Percentiles rank a stretch among this genome's conserved stretches.
Conservation (phyloP, 2,888 invertebrate genomes). For the Rhagophthalmus giganteus region DNA sequence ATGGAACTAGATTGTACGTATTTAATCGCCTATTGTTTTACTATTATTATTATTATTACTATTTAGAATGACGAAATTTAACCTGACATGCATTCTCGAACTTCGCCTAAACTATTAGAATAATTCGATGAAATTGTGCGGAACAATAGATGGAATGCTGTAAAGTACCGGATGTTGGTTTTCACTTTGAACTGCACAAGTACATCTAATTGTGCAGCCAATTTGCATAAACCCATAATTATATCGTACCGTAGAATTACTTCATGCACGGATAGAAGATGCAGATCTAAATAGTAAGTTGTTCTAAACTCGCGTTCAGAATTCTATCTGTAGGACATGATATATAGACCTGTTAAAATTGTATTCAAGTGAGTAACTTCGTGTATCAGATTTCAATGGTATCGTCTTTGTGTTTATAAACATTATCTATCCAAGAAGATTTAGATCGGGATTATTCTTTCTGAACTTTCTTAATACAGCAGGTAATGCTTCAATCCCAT, state of each 20-base stretch:
- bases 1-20: constrained; percentile 15
- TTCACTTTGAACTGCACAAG: constrained; percentile 13
- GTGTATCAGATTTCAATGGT: constrained; percentile 23
- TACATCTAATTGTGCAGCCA: constrained; percentile 15
- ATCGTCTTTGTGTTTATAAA: constrained; percentile 14
- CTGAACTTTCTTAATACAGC: neutral
- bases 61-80: constrained; percentile 30
- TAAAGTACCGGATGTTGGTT: constrained; percentile 22
- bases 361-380: constrained; percentile 15
- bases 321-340: constrained; percentile 12
- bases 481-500: no score
- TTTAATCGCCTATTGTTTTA: constrained; percentile 31
- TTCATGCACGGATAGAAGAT: constrained; percentile 14
- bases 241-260: constrained; percentile 10
- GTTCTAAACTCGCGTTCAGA: constrained; percentile 6
- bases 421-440: constrained; percentile 1
- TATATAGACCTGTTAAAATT: constrained; percentile 14
- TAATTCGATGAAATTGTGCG: constrained; percentile 27
- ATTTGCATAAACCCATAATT: constrained; percentile 34
- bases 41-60: no score
- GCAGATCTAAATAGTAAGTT: constrained; percentile 1
- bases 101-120: constrained; percentile 15
- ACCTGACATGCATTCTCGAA: constrained; percentile 10
- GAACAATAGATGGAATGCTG: constrained; percentile 20
- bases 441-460: constrained; percentile 1